Evolutionary conservation across 2,113 vertebrate genomes (phyloP).

Genomic region (Vombatus ursinus): DNA sequence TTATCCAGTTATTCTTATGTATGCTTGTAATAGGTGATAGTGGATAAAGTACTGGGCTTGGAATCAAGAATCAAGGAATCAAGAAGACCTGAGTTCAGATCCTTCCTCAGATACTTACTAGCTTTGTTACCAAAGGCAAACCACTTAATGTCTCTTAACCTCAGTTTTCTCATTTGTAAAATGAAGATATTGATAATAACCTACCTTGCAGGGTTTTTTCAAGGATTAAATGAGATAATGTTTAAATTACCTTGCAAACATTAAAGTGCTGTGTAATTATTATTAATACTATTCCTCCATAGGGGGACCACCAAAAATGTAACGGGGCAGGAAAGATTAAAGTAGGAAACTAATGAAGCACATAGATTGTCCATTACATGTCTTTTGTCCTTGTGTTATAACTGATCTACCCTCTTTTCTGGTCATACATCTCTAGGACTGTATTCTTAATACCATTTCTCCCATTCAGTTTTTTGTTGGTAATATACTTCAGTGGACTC

Average conservation of each 20-base stretch:
- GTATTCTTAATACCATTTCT: not conserved
- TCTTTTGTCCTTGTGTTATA: not conserved
- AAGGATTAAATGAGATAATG: not conserved
- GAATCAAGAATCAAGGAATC: not conserved
- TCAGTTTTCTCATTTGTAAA: not conserved
- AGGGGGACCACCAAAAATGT: not conserved
- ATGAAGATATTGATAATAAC: not conserved
- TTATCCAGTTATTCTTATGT: not conserved
- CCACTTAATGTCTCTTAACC: not conserved
- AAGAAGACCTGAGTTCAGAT: not conserved
- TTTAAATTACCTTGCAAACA: not conserved
- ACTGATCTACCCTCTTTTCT: too few species aligned
- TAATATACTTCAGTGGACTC: not conserved
- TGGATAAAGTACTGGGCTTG: not conserved
- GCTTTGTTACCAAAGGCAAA: not conserved
- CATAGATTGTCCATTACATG: not conserved
- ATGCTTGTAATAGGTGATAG: not conserved
- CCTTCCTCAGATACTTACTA: not conserved
- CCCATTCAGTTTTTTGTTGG: not conserved
- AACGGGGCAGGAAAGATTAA: not conserved
- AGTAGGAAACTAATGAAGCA: not conserved
- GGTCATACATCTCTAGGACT: not conserved
- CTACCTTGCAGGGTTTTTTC: not conserved
- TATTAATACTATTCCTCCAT: not conserved
- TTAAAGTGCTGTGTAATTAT: not conserved